Conservation (phyloP, 2,888 invertebrate species). For the Dilophus febrilis region DNA sequence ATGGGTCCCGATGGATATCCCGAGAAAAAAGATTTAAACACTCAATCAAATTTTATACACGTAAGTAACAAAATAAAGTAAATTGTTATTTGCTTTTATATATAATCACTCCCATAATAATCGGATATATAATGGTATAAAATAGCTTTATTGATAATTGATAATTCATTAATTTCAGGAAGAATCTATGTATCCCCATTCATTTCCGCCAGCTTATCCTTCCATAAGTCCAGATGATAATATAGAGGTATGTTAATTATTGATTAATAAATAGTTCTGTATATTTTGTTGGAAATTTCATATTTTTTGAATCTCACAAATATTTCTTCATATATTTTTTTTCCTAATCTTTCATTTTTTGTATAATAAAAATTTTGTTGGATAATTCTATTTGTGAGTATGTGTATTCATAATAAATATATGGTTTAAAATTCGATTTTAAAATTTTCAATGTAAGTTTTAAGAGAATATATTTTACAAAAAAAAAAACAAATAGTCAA, state of each 20-base stretch:
- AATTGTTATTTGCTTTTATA: too few species aligned
- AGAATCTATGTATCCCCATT: background rate
- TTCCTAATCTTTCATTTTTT: background rate
- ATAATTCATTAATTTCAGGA: too few species aligned
- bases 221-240: slow-evolving; percentile 56
- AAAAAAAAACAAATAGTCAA: too few species aligned
- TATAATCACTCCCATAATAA: too few species aligned
- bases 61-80: too few species aligned
- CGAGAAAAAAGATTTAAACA: slow-evolving; percentile 46
- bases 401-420: too few species aligned
- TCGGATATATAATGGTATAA: too few species aligned
- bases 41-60: slow-evolving; percentile 38
- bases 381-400: background rate
- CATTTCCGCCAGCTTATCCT: slow-evolving; percentile 45
- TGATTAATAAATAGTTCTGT: background rate
- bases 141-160: too few species aligned
- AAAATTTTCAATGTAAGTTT: too few species aligned
- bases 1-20: slow-evolving; percentile 15
- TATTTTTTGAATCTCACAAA: slow-evolving; percentile 1
- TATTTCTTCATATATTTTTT: slow-evolving; percentile 5
- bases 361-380: too few species aligned
- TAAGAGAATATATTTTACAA: too few species aligned
- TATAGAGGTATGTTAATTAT: slow-evolving; percentile 42
- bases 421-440: too few species aligned
- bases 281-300: background rate